Evolutionary conservation across 2,797 vertebrate species (phyloP).

Genomic region (Calcarius lapponicus): DNA sequence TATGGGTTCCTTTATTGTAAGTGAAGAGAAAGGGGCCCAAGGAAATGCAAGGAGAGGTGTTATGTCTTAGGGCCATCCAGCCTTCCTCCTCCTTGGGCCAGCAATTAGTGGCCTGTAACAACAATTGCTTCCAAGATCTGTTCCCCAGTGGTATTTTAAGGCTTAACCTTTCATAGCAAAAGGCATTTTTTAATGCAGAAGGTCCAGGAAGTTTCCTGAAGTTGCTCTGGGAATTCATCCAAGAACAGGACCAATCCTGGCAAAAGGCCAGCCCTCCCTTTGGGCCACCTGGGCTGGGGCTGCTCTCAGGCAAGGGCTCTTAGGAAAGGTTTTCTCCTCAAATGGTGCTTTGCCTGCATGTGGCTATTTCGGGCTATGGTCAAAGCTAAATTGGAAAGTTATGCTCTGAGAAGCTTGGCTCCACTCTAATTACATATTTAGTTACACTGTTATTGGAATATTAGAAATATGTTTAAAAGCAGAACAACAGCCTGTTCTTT

Average conservation of each 20-base stretch:
- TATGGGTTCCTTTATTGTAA: not conserved
- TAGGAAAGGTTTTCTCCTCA: not conserved
- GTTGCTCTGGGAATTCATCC: constrained; percentile 2
- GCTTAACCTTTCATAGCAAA: not conserved
- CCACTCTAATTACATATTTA: not conserved
- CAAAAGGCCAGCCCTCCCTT: not conserved
- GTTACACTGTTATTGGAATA: not conserved
- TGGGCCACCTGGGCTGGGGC: not conserved
- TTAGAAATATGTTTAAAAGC: not conserved
- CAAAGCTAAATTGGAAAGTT: not conserved
- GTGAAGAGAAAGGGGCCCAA: not conserved
- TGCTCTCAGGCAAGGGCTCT: not conserved
- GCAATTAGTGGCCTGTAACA: not conserved
- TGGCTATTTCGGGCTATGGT: not conserved
- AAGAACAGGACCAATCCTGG: constrained; percentile 13
- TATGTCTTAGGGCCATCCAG: not conserved
- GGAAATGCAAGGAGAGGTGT: not conserved
- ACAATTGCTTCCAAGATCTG: not conserved
- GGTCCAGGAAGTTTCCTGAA: constrained; percentile 1
- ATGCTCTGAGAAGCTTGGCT: not conserved
- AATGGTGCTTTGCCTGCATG: not conserved
- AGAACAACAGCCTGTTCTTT: not conserved
- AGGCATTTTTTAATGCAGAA: not conserved
- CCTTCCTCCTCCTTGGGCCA: not conserved
- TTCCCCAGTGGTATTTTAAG: not conserved